Percentiles rank a stretch among this genome's conserved stretches.
phyloP scores from a whole-genome alignment of 2,888 invertebrate species.

The Rotaria macrura region DNA sequence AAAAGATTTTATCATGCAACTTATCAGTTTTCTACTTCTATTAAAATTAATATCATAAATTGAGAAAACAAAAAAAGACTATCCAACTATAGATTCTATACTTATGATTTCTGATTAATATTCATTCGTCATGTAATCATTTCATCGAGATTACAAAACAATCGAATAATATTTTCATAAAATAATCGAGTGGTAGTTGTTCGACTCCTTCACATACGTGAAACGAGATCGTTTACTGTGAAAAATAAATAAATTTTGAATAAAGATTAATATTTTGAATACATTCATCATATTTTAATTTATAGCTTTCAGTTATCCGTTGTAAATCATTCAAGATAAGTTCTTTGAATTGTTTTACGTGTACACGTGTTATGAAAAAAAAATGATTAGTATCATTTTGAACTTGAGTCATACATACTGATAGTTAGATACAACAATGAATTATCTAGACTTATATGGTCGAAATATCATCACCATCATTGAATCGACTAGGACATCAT shows the following conservation, averaged over 20 bases:
- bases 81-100: background rate
- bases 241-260: background rate
- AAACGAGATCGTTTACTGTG: background rate
- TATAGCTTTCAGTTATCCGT: background rate
- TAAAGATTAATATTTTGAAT: background rate
- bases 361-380: background rate
- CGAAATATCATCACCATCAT: slow-evolving; percentile 25
- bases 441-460: slow-evolving; percentile 14
- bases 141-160: background rate
- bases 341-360: background rate
- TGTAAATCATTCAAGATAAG: background rate
- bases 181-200: background rate
- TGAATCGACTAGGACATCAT: too few relatives aligned
- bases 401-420: slow-evolving; percentile 7
- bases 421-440: slow-evolving; percentile 23
- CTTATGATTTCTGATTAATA: background rate
- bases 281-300: background rate
- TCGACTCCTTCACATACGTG: background rate
- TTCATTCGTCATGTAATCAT: background rate
- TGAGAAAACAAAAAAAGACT: too few relatives aligned
- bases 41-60: too few relatives aligned
- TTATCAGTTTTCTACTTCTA: too few relatives aligned
- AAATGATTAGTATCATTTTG: background rate
- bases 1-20: background rate
- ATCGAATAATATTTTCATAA: background rate